Percentiles rank a stretch among this genome's conserved stretches.
Evolutionary conservation across 1,140 invertebrate genomes (phyloP).

Genomic region (Pomacea maculata): DNA sequence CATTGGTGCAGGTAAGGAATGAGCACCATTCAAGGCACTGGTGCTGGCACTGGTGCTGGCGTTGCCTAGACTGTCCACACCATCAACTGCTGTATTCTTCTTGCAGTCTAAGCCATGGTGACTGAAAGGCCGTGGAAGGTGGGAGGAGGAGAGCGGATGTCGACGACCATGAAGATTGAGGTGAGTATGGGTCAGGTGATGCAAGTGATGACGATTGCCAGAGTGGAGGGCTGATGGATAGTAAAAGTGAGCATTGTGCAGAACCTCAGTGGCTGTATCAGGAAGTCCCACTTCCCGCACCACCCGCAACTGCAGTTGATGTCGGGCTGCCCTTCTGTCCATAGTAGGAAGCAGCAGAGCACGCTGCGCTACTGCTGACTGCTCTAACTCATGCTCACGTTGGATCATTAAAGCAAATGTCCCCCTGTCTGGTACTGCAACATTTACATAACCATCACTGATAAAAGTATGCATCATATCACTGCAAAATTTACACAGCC

Average conservation of each 20-base stretch:
- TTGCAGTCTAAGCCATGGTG: slow-evolving; percentile 1
- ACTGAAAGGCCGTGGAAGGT: slow-evolving; percentile 1
- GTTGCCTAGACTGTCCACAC: background rate
- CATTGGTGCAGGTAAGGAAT: slow-evolving; percentile 7
- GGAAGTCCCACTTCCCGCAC: slow-evolving; percentile 94
- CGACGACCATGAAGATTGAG: background rate
- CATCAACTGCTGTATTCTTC: background rate
- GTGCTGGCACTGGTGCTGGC: background rate
- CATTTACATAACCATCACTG: too few relatives aligned
- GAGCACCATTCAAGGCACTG: background rate
- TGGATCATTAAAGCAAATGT: slow-evolving; percentile 82
- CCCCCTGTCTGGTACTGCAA: slow-evolving; percentile 76
- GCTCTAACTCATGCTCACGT: slow-evolving; percentile 83
- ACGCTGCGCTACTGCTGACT: slow-evolving; percentile 80
- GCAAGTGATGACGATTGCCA: slow-evolving; percentile 17
- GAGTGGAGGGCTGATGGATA: slow-evolving; percentile 31
- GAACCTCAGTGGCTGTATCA: slow-evolving; percentile 86
- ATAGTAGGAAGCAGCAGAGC: slow-evolving; percentile 79
- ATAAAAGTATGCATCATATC: too few relatives aligned
- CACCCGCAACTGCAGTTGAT: slow-evolving; percentile 84
- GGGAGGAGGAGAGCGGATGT: slow-evolving; percentile 13
- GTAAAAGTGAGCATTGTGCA: slow-evolving; percentile 70
- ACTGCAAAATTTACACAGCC: too few relatives aligned
- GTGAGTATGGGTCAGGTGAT: background rate
- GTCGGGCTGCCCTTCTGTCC: slow-evolving; percentile 79